These are phyloP conservation scores for Sycophila texana DNA, from an alignment of 2,888 invertebrate genomes.

Conservation along the genomic window DNA sequence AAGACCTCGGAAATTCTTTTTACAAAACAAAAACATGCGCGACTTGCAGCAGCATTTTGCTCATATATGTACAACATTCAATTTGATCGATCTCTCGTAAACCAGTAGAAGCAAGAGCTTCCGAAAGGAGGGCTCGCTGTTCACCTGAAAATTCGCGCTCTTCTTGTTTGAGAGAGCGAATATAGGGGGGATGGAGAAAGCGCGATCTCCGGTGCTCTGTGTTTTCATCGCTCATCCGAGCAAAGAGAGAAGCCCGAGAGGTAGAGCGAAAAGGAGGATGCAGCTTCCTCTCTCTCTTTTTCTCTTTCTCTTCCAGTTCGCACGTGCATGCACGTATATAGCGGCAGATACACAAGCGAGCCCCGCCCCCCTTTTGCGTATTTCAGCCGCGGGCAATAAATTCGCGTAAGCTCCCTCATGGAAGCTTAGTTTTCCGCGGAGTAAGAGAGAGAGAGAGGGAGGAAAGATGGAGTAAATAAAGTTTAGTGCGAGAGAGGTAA, in stretches of 20 bases:
- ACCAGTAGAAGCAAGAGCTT: too few relatives aligned
- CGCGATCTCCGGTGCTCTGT: constrained; percentile 17
- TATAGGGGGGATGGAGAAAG: not conserved
- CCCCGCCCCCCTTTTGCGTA: constrained; percentile 56
- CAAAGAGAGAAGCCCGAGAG: not conserved
- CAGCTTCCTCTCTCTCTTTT: too few relatives aligned
- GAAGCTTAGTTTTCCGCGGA: constrained; percentile 57
- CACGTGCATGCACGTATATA: not conserved
- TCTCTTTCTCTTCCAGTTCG: too few relatives aligned
- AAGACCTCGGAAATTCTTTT: too few relatives aligned
- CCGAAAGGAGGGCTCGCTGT: not conserved
- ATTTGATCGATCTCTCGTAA: too few relatives aligned
- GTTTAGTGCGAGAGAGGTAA: constrained; percentile 28
- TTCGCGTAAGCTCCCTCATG: constrained; percentile 60
- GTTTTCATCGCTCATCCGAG: constrained; percentile 45
- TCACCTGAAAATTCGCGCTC: constrained; percentile 43
- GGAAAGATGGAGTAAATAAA: constrained; percentile 47
- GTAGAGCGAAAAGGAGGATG: not conserved
- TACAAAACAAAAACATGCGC: too few relatives aligned
- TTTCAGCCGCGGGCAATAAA: constrained; percentile 60
- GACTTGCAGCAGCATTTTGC: too few relatives aligned
- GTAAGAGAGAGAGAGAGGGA: constrained; percentile 22
- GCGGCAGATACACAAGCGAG: constrained; percentile 9
- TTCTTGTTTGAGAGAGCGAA: constrained; percentile 32
- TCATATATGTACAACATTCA: too few relatives aligned